Percentiles rank a stretch among this genome's conserved stretches.
Conservation (phyloP, 1,140 invertebrate species). For the Popillia japonica region DNA sequence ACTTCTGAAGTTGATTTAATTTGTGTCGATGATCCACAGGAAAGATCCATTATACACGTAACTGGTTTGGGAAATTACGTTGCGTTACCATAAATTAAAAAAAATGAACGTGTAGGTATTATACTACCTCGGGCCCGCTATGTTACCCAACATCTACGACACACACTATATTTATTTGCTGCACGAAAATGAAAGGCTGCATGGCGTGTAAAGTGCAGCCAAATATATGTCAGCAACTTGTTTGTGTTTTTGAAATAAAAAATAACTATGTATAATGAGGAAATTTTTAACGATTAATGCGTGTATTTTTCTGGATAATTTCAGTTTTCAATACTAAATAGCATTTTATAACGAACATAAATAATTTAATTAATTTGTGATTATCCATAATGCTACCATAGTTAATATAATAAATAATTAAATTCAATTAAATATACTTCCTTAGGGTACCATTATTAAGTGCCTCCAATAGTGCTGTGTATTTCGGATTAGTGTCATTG, state of each 20-base stretch:
- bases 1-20: constrained; percentile 31
- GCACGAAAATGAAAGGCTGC: constrained; percentile 23
- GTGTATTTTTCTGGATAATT: too few relatives aligned
- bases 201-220: neutral
- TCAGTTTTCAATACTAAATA: too few relatives aligned
- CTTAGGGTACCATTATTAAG: too few relatives aligned
- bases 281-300: neutral
- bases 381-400: too few relatives aligned
- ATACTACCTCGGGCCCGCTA: neutral
- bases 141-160: neutral
- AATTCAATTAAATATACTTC: too few relatives aligned
- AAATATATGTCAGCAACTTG: constrained; percentile 22
- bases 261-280: neutral
- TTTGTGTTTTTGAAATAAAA: neutral
- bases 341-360: too few relatives aligned
- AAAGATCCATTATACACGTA: constrained; percentile 25
- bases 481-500: too few relatives aligned
- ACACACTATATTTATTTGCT: constrained; percentile 17
- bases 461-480: too few relatives aligned
- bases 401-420: too few relatives aligned
- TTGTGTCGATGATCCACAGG: constrained; percentile 26
- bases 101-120: constrained; percentile 17
- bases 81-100: constrained; percentile 29
- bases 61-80: constrained; percentile 31
- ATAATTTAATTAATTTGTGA: too few relatives aligned